Conservation (phyloP, 2,888 invertebrate species). For the Meiosimyza decipiens region DNA sequence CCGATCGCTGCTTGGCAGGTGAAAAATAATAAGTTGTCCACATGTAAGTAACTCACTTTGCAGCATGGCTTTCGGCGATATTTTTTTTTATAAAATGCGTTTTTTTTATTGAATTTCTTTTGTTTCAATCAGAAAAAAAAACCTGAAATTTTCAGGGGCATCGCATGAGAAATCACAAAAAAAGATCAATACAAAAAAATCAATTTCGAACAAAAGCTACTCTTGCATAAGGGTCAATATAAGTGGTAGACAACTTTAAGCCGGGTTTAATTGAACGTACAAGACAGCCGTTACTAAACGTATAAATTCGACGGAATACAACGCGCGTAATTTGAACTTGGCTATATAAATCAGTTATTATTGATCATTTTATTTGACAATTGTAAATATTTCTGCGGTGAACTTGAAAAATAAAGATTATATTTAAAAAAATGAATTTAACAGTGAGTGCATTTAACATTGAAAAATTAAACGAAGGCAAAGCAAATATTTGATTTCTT, state of each 20-base stretch:
- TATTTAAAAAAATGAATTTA: conserved; percentile 39
- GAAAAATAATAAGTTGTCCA: not conserved
- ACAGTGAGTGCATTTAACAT: conserved; percentile 39
- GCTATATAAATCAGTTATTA: too few species aligned
- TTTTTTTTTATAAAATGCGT: conserved; percentile 29
- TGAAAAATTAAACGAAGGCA: not conserved
- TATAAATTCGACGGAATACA: not conserved
- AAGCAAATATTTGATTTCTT: conserved; percentile 1
- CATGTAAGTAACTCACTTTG: conserved; percentile 11
- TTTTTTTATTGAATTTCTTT: conserved; percentile 30
- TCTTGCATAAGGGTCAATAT: conserved; percentile 59
- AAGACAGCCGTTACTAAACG: conserved; percentile 33
- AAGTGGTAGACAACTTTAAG: conserved; percentile 46
- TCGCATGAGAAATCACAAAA: conserved; percentile 35
- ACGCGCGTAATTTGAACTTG: conserved; percentile 14
- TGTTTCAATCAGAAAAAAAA: conserved; percentile 44
- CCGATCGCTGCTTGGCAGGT: not conserved
- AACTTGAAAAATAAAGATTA: conserved; percentile 31
- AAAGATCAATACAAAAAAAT: conserved; percentile 34
- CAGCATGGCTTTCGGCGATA: not conserved
- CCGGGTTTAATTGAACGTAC: conserved; percentile 54
- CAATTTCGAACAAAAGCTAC: conserved; percentile 33
- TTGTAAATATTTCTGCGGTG: not conserved
- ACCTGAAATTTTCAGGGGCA: conserved; percentile 63
- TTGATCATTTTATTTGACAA: too few species aligned